phyloP scores from a whole-genome alignment of 2,797 vertebrate genomes.

The Acestrorhynchus altus region DNA sequence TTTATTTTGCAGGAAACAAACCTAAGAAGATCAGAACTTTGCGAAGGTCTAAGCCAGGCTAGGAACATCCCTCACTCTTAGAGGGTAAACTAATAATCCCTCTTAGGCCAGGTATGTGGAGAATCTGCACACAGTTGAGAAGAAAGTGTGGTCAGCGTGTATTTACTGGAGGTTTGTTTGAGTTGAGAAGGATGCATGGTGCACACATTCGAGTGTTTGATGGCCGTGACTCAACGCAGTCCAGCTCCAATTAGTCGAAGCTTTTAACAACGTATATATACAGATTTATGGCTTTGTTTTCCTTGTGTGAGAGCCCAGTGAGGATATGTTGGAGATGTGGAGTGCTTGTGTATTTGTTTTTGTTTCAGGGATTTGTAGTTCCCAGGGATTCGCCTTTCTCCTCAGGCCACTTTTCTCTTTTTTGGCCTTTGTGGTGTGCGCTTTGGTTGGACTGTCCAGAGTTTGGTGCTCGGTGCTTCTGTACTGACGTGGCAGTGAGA shows the following conservation, averaged over 20 bases:
- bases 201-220: neutral
- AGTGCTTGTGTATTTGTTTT: neutral
- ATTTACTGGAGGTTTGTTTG: neutral
- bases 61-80: neutral
- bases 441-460: conserved; percentile 47
- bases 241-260: conserved; percentile 15
- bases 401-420: conserved; percentile 16
- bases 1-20: neutral
- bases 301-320: neutral
- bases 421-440: neutral
- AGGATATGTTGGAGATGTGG: neutral
- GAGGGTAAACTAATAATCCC: neutral
- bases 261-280: neutral
- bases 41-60: neutral
- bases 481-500: conserved; percentile 79
- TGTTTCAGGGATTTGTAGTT: neutral
- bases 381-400: neutral
- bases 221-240: neutral
- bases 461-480: conserved; percentile 59
- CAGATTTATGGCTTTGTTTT: conserved; percentile 22
- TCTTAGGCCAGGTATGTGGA: neutral
- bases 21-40: neutral
- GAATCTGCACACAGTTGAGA: neutral
- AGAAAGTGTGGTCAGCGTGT: neutral
- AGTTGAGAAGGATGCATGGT: neutral